Conservation (phyloP, 35 echinoderm and acorn worm species). For the Ophioderma brevispina region DNA sequence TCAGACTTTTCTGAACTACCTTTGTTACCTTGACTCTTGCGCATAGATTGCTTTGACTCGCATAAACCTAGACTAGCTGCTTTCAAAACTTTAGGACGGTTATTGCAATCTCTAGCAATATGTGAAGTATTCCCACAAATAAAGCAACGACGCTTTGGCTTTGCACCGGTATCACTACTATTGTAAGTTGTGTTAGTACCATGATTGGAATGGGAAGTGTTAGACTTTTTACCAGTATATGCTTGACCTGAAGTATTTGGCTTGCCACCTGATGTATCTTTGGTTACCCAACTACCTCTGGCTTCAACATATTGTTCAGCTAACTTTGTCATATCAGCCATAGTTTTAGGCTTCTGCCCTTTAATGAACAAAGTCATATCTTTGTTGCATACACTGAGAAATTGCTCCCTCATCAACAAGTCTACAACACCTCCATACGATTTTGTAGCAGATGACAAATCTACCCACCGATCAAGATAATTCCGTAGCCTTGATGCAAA, state of each 20-base stretch:
- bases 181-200: background rate
- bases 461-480: constrained; percentile 10
- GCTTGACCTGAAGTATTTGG: background rate
- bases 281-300: background rate
- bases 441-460: background rate
- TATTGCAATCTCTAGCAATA: background rate
- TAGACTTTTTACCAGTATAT: background rate
- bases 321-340: background rate
- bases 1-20: background rate
- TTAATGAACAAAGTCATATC: constrained; percentile 19
- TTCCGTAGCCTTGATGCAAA: background rate
- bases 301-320: constrained; percentile 45
- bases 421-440: background rate
- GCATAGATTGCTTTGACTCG: background rate
- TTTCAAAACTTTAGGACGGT: background rate
- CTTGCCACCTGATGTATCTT: background rate
- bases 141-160: background rate
- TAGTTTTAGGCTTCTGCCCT: background rate
- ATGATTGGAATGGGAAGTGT: too few species aligned
- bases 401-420: constrained; percentile 53
- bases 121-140: background rate
- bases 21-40: background rate
- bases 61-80: background rate
- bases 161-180: too few species aligned
- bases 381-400: constrained; percentile 3